These are phyloP conservation scores for Scaptomyza pallida DNA, from an alignment of 1,140 invertebrate species.

Conservation along the genomic window DNA sequence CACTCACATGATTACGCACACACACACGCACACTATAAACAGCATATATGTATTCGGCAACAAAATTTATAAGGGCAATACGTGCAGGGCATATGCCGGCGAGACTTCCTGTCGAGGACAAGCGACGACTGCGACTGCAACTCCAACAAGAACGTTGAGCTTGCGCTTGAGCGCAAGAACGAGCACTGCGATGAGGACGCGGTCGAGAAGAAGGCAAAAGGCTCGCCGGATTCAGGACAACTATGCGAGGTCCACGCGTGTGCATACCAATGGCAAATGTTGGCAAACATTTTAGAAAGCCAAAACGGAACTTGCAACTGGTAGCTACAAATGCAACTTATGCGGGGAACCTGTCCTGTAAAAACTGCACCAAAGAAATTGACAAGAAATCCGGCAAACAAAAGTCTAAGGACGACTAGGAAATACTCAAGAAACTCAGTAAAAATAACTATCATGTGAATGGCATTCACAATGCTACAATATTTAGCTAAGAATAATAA, in stretches of 20 bases:
- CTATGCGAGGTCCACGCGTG: slow-evolving; percentile 77
- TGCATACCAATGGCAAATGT: slow-evolving; percentile 79
- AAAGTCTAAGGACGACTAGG: not conserved
- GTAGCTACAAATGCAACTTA: slow-evolving; percentile 60
- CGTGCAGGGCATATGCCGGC: slow-evolving; percentile 74
- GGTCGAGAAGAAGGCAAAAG: not conserved
- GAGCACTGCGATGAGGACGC: not conserved
- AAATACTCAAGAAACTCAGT: not conserved
- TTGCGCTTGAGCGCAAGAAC: not conserved
- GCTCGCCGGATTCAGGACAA: slow-evolving; percentile 39
- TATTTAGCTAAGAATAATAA: too few species aligned
- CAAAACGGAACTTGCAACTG: slow-evolving; percentile 58
- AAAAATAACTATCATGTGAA: too few species aligned
- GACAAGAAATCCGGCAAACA: slow-evolving; percentile 9
- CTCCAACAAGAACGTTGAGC: not conserved
- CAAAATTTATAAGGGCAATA: slow-evolving; percentile 78
- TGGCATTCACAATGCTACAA: too few species aligned
- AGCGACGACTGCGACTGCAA: slow-evolving; percentile 36
- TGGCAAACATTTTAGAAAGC: slow-evolving; percentile 72
- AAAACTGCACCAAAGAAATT: slow-evolving; percentile 35
- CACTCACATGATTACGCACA: not conserved
- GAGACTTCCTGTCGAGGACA: slow-evolving; percentile 75
- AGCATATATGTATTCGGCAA: slow-evolving; percentile 66
- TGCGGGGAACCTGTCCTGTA: slow-evolving; percentile 38
- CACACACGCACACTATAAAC: slow-evolving; percentile 9